phyloP scores from a whole-genome alignment of 1,140 invertebrate species.

The Magallana angulata region DNA sequence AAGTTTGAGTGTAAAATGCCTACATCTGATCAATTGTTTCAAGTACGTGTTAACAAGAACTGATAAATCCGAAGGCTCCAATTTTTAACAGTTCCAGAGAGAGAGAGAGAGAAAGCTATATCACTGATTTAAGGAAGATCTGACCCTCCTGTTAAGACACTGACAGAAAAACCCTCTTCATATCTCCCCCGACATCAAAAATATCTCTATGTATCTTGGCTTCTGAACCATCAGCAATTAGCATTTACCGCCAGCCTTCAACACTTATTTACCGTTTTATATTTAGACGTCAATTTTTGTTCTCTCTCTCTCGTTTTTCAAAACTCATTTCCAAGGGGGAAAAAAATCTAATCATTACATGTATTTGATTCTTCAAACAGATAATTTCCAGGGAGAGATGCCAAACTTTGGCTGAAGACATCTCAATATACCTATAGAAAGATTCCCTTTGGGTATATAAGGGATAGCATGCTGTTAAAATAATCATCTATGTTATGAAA shows the following conservation, averaged over 20 bases:
- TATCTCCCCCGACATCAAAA: neutral
- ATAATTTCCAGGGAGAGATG: conserved; percentile 18
- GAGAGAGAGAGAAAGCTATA: conserved; percentile 1
- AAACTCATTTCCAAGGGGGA: neutral
- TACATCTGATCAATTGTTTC: conserved; percentile 15
- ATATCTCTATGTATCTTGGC: conserved; percentile 19
- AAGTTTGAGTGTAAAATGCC: conserved; percentile 21
- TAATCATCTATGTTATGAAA: conserved; percentile 46
- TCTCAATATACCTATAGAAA: neutral
- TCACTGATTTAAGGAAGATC: neutral
- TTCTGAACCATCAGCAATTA: conserved; percentile 13
- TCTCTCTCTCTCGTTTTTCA: neutral
- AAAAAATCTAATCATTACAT: conserved; percentile 17
- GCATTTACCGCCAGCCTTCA: neutral
- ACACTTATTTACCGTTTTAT: conserved; percentile 3
- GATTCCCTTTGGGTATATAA: conserved; percentile 3
- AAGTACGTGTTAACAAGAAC: conserved; percentile 7
- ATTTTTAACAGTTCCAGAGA: conserved; percentile 3
- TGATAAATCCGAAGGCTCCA: conserved; percentile 15
- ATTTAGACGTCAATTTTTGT: neutral
- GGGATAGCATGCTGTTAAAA: conserved; percentile 38
- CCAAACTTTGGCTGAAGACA: neutral
- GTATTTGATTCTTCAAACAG: conserved; percentile 22
- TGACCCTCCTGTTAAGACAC: neutral
- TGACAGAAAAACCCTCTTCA: neutral